Evolutionary conservation across 2,888 invertebrate species (phyloP).

Genomic region (Podabrus alpinus): DNA sequence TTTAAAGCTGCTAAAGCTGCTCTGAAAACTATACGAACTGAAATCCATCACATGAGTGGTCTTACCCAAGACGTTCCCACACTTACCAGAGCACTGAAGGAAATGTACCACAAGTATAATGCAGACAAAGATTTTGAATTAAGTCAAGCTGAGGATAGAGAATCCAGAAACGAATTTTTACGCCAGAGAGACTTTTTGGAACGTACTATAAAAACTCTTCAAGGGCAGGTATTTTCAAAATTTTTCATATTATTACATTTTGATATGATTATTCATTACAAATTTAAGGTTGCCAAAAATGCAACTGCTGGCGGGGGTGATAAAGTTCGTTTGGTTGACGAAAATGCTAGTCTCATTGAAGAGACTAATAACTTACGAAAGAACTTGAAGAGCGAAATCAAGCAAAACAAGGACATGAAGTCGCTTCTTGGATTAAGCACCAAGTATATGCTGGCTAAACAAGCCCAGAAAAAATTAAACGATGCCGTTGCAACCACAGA

Average conservation of each 20-base stretch:
- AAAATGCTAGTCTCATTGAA: constrained; percentile 75
- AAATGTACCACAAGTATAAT: constrained; percentile 72
- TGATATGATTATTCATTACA: constrained; percentile 23
- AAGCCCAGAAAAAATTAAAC: constrained; percentile 67
- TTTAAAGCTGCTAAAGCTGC: constrained; percentile 66
- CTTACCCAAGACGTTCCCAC: constrained; percentile 76
- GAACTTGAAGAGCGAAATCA: constrained; percentile 68
- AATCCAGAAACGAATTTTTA: constrained; percentile 74
- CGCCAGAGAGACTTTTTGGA: constrained; percentile 85
- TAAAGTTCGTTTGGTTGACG: constrained; percentile 59
- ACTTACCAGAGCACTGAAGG: constrained; percentile 61
- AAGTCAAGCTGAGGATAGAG: constrained; percentile 69
- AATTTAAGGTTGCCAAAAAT: constrained; percentile 51
- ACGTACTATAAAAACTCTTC: constrained; percentile 61
- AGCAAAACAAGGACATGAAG: constrained; percentile 73
- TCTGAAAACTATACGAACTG: constrained; percentile 76
- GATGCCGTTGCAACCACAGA: constrained; percentile 65
- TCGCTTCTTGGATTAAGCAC: constrained; percentile 68
- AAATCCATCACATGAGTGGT: constrained; percentile 78
- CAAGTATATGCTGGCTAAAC: constrained; percentile 62
- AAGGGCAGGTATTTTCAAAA: constrained; percentile 46
- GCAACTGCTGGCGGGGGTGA: constrained; percentile 47
- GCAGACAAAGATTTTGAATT: constrained; percentile 71
- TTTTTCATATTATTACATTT: constrained; percentile 10
- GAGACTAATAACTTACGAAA: constrained; percentile 78